Evolutionary conservation across 2,113 vertebrate species (phyloP).

Genomic region (Uria aalge): DNA sequence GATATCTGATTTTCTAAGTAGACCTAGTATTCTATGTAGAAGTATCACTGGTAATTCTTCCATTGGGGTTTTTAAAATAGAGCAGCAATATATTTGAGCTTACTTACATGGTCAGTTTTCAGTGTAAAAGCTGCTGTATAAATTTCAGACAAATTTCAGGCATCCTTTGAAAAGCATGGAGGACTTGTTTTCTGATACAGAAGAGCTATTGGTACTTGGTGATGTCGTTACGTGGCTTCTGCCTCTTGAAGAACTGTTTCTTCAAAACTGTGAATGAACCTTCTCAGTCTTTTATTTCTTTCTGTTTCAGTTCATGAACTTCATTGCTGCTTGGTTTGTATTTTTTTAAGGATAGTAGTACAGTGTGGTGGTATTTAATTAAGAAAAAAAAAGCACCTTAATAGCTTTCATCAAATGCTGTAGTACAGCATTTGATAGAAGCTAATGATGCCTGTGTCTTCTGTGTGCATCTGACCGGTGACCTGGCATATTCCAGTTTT

Average conservation of each 20-base stretch:
- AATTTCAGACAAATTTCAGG: neutral
- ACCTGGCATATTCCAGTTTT: neutral
- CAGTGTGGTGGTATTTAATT: neutral
- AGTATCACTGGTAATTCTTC: neutral
- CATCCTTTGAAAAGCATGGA: neutral
- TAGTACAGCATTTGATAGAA: neutral
- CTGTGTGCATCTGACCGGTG: neutral
- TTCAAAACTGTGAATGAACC: neutral
- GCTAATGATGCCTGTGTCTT: neutral
- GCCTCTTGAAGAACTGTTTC: neutral
- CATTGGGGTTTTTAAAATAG: neutral
- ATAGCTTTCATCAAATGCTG: neutral
- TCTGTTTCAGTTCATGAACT: neutral
- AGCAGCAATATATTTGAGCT: neutral
- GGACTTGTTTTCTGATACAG: neutral
- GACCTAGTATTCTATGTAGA: neutral
- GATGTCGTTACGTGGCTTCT: neutral
- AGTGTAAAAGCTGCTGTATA: neutral
- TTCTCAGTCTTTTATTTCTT: neutral
- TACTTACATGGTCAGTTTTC: neutral
- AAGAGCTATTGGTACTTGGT: neutral
- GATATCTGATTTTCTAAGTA: neutral
- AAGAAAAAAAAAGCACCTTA: neutral
- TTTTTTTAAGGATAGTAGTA: neutral
- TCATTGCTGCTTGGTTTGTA: neutral